A percentile compares a stretch with the other conserved stretches of the same genome.
These are phyloP conservation scores for Turritopsis dohrnii DNA, from an alignment of 30 jellyfish, hydroid and myxozoan species.

Conservation along the genomic window DNA sequence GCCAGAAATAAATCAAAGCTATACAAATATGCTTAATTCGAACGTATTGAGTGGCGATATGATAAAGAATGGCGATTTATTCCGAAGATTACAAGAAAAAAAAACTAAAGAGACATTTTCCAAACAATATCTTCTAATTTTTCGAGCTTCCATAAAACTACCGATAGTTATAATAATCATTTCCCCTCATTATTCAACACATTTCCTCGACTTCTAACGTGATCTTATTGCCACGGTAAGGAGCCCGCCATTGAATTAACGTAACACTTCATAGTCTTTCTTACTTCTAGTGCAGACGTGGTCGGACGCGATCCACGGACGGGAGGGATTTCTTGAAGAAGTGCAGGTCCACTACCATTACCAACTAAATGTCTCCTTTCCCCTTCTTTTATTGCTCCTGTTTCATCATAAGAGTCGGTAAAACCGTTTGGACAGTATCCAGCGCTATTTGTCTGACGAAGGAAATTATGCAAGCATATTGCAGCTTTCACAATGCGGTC, in stretches of 20 bases:
- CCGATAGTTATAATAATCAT: too few relatives aligned
- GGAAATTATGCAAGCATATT: not conserved
- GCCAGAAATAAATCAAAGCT: too few relatives aligned
- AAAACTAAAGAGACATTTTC: too few relatives aligned
- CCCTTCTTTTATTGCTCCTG: not conserved
- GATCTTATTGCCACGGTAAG: conserved; percentile 8
- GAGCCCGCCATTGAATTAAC: conserved; percentile 9
- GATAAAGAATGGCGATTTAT: too few relatives aligned
- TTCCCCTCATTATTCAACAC: not conserved
- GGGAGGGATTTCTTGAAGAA: conserved; percentile 3
- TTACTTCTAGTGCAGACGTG: not conserved
- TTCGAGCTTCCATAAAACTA: too few relatives aligned
- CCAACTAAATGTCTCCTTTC: not conserved
- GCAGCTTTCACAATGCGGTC: not conserved
- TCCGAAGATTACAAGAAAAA: too few relatives aligned
- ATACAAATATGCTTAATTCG: too few relatives aligned
- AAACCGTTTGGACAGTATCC: not conserved
- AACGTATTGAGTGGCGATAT: too few relatives aligned
- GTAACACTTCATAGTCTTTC: not conserved
- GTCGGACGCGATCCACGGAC: conserved; percentile 9
- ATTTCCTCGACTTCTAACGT: not conserved
- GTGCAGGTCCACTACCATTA: conserved; percentile 10
- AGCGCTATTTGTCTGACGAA: not conserved
- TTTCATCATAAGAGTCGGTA: not conserved
- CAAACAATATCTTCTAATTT: too few relatives aligned